These are phyloP conservation scores for Vesta saturnalis DNA, from an alignment of 2,888 invertebrate species.

Conservation along the genomic window DNA sequence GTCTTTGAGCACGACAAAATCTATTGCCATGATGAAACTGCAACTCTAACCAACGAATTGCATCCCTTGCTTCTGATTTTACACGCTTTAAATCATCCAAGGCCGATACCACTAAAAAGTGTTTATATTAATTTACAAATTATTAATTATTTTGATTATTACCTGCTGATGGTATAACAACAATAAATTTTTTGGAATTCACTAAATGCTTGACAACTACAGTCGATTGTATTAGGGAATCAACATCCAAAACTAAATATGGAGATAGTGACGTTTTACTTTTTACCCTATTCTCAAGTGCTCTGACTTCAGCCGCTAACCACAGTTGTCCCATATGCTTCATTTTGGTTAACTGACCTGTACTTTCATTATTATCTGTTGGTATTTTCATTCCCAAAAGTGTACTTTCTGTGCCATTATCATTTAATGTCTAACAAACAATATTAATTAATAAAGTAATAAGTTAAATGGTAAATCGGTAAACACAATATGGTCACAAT, in stretches of 20 bases:
- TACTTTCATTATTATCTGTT: constrained; percentile 36
- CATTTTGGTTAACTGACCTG: constrained; percentile 72
- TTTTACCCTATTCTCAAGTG: constrained; percentile 79
- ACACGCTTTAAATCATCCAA: constrained; percentile 89
- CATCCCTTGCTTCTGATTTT: constrained; percentile 85
- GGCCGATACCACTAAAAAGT: constrained; percentile 83
- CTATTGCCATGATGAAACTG: constrained; percentile 89
- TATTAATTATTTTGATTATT: constrained; percentile 25
- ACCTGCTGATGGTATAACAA: constrained; percentile 91
- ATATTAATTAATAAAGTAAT: too few relatives aligned
- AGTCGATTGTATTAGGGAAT: constrained; percentile 80
- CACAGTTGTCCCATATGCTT: constrained; percentile 90
- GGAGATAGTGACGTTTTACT: constrained; percentile 74
- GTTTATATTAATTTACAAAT: too few relatives aligned
- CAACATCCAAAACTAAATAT: constrained; percentile 88
- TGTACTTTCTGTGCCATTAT: constrained; percentile 32
- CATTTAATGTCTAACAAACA: constrained; percentile 14
- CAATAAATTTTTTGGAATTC: constrained; percentile 83
- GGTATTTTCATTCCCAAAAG: constrained; percentile 33
- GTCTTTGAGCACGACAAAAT: constrained; percentile 86
- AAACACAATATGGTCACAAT: too few relatives aligned
- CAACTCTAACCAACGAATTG: constrained; percentile 91
- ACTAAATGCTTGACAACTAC: constrained; percentile 84
- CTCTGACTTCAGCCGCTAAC: constrained; percentile 87
- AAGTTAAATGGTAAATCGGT: too few relatives aligned